These are phyloP conservation scores for Polyploca ridens DNA, from an alignment of 2,888 invertebrate species.

Conservation along the genomic window DNA sequence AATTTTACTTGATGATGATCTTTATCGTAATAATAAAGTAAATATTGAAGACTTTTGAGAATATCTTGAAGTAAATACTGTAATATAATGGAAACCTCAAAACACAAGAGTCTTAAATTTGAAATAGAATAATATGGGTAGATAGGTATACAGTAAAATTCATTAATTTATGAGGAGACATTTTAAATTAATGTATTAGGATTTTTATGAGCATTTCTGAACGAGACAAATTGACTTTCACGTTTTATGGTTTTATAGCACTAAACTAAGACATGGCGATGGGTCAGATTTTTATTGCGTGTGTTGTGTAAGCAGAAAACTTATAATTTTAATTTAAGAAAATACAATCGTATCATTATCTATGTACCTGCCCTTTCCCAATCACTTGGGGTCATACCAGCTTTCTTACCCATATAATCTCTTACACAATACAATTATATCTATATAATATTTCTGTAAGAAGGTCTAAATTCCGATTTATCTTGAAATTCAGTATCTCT, in stretches of 20 bases:
- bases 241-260: conserved; percentile 19
- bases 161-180: conserved; percentile 10
- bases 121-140: not conserved
- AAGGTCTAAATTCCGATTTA: no score
- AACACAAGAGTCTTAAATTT: not conserved
- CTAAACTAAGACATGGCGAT: not conserved
- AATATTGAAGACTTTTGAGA: not conserved
- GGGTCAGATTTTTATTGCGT: not conserved
- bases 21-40: not conserved
- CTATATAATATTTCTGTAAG: not conserved
- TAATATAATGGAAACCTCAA: not conserved
- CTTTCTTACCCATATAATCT: no score
- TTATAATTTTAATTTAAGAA: not conserved
- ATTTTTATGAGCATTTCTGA: conserved; percentile 16
- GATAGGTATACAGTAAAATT: not conserved
- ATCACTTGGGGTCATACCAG: no score
- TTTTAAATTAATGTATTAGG: conserved; percentile 12
- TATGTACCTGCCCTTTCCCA: no score
- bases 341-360: no score
- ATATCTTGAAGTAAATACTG: not conserved
- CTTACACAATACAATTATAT: no score
- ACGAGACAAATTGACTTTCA: conserved; percentile 29
- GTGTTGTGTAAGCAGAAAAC: not conserved
- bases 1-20: not conserved
- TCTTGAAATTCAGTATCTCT: not conserved